A percentile compares a stretch with the other conserved stretches of the same genome.
phyloP scores from a whole-genome alignment of 2,113 vertebrate genomes.

The Burhinus bistriatus region DNA sequence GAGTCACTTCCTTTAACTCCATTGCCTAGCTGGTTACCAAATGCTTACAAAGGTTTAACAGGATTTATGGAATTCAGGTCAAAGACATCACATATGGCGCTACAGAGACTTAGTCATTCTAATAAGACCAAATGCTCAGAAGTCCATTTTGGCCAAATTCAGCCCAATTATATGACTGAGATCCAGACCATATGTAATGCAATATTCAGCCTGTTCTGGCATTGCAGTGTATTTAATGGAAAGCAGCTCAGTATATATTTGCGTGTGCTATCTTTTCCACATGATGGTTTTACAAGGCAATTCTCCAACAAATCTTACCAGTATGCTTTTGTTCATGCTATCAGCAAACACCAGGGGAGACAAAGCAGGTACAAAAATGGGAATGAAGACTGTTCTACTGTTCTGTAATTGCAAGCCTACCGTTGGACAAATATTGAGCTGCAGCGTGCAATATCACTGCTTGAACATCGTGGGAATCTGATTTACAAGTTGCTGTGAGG shows the following conservation, averaged over 20 bases:
- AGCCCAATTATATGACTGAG: neutral
- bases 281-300: neutral
- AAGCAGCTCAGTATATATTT: neutral
- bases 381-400: neutral
- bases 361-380: neutral
- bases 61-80: neutral
- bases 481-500: neutral
- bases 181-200: neutral
- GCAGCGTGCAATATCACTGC: neutral
- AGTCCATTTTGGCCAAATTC: neutral
- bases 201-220: neutral
- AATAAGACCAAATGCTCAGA: neutral
- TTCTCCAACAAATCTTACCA: neutral
- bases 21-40: neutral
- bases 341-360: neutral
- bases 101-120: neutral
- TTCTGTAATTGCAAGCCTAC: neutral
- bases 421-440: neutral
- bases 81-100: neutral
- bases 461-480: neutral
- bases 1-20: neutral
- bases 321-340: neutral
- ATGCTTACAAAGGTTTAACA: neutral
- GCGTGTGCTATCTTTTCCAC: neutral
- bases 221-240: neutral